Evolutionary conservation across 1,140 invertebrate species (phyloP).

Genomic region (Tetragnatha versicolor): DNA sequence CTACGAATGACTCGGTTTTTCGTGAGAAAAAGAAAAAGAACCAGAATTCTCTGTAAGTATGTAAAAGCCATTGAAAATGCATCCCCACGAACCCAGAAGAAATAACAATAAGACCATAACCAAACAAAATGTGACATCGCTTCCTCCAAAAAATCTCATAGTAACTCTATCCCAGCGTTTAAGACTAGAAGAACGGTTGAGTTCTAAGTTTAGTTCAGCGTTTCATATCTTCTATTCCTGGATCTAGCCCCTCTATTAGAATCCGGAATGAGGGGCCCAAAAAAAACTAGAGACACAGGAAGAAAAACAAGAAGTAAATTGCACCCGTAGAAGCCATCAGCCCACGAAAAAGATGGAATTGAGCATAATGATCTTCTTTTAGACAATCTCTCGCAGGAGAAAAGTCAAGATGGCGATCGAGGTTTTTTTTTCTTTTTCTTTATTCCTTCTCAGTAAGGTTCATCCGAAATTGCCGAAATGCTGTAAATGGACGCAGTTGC

Average conservation of each 20-base stretch:
- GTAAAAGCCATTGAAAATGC: too few relatives aligned
- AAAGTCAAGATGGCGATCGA: conserved; percentile 1
- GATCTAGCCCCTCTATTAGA: not conserved
- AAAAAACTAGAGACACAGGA: not conserved
- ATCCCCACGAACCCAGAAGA: too few relatives aligned
- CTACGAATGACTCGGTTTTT: too few relatives aligned
- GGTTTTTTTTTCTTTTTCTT: not conserved
- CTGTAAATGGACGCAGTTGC: not conserved
- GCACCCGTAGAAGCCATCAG: conserved; percentile 4
- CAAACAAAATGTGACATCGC: too few relatives aligned
- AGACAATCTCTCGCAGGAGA: not conserved
- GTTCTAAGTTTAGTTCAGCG: conserved; percentile 8
- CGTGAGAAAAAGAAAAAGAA: too few relatives aligned
- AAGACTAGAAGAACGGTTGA: not conserved
- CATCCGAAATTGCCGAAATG: not conserved
- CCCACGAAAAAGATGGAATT: conserved; percentile 24
- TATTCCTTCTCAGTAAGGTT: not conserved
- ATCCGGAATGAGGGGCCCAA: not conserved
- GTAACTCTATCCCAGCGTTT: not conserved
- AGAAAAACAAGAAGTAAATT: conserved; percentile 8
- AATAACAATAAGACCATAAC: too few relatives aligned
- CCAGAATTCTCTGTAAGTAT: too few relatives aligned
- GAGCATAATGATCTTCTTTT: conserved; percentile 18
- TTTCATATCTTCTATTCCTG: not conserved
- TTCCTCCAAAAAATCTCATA: conserved; percentile 19